Evolutionary conservation across 2,797 vertebrate genomes (phyloP).

Genomic region (Mustela erminea): DNA sequence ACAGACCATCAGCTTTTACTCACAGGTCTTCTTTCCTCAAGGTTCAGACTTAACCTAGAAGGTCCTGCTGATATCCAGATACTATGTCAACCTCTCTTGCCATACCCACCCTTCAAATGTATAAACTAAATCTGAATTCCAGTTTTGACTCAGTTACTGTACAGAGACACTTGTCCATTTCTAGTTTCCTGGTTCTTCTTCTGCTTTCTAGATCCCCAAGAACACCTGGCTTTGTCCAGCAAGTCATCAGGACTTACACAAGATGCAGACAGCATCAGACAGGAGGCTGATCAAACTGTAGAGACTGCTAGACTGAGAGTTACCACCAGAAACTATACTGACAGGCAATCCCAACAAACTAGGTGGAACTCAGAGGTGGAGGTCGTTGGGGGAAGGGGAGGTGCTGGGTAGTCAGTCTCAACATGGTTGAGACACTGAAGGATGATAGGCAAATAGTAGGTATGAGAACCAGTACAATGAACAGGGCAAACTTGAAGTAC

Average conservation of each 20-base stretch:
- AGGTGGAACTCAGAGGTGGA: not conserved
- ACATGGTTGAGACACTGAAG: not conserved
- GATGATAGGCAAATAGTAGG: not conserved
- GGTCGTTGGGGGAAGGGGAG: rapidly evolving
- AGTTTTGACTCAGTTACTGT: not conserved
- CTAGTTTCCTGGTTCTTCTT: not conserved
- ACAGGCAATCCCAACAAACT: not conserved
- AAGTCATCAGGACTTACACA: not conserved
- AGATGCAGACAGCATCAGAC: not conserved
- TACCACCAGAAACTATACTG: not conserved
- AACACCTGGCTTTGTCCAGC: not conserved
- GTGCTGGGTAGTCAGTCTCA: not conserved
- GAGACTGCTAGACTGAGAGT: not conserved
- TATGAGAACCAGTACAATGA: not conserved
- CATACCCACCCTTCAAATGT: not conserved
- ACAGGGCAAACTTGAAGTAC: not conserved
- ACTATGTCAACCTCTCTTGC: not conserved
- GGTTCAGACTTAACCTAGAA: not conserved
- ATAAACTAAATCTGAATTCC: not conserved
- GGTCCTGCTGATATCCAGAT: not conserved
- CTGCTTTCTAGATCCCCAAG: not conserved
- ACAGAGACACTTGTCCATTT: not conserved
- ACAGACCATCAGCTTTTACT: not conserved
- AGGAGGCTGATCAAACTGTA: not conserved
- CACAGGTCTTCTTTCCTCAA: not conserved